Evolutionary conservation across 2,888 invertebrate species (phyloP).

Genomic region (Exocentrus adspersus): DNA sequence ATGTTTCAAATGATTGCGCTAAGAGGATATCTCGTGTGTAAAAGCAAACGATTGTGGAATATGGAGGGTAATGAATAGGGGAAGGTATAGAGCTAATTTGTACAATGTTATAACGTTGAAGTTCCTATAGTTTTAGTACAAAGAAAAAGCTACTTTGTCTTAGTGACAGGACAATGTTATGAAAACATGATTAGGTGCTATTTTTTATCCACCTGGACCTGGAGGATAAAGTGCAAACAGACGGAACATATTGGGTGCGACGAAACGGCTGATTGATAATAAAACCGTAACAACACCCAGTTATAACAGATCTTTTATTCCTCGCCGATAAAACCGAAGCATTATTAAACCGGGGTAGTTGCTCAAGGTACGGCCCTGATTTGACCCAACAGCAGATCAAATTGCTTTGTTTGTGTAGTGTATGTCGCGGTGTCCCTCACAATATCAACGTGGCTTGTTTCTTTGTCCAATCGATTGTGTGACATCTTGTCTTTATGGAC

Average conservation of each 20-base stretch:
- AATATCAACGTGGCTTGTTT: constrained; percentile 59
- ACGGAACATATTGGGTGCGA: neutral
- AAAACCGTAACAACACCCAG: constrained; percentile 9
- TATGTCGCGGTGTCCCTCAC: constrained; percentile 56
- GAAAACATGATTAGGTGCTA: too few relatives aligned
- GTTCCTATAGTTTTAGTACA: too few relatives aligned
- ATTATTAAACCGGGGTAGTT: constrained; percentile 10
- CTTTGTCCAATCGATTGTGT: constrained; percentile 63
- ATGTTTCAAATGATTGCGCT: too few relatives aligned
- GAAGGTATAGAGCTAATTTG: too few relatives aligned
- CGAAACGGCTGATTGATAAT: constrained; percentile 1
- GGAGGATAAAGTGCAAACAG: neutral
- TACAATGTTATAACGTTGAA: too few relatives aligned
- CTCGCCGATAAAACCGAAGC: neutral
- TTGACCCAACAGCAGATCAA: constrained; percentile 53
- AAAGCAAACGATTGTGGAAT: too few relatives aligned
- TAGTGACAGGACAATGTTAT: neutral
- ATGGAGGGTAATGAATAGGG: too few relatives aligned
- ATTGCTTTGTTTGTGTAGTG: constrained; percentile 61
- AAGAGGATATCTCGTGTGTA: too few relatives aligned
- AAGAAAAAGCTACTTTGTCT: neutral
- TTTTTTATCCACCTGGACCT: too few relatives aligned
- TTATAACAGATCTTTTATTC: constrained; percentile 1
- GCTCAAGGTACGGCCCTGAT: constrained; percentile 39
- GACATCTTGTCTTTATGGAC: constrained; percentile 63